Percentiles rank a stretch among this genome's conserved stretches.
Evolutionary conservation across 2,888 invertebrate species (phyloP).

Genomic region (Maniola hyperantus): DNA sequence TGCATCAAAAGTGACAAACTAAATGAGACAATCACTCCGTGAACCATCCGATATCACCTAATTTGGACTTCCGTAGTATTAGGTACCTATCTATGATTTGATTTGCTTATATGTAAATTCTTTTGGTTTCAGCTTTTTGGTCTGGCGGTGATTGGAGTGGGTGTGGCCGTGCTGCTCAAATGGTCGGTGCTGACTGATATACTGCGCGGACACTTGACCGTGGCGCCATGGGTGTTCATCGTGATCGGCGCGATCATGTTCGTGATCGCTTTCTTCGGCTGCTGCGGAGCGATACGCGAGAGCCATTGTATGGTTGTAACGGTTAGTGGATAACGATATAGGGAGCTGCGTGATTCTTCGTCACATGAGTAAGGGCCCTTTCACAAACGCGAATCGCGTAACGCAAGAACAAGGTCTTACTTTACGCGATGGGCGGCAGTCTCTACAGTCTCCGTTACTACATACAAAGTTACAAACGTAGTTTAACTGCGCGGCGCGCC

Average conservation of each 20-base stretch:
- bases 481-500: too few species aligned
- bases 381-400: too few species aligned
- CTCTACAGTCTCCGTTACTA: too few species aligned
- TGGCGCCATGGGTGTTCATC: constrained; percentile 86
- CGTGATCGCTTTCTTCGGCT: constrained; percentile 93
- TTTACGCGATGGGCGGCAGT: too few species aligned
- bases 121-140: constrained; percentile 84
- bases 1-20: too few species aligned
- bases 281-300: constrained; percentile 94
- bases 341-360: neutral
- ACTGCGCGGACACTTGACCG: constrained; percentile 69
- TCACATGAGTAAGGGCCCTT: constrained; percentile 46
- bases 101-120: constrained; percentile 11
- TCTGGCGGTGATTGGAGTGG: constrained; percentile 85
- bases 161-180: constrained; percentile 84
- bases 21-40: too few species aligned
- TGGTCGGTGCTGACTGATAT: constrained; percentile 77
- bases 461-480: too few species aligned
- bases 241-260: constrained; percentile 88
- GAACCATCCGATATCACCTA: too few species aligned
- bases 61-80: too few species aligned
- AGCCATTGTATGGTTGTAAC: constrained; percentile 94
- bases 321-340: constrained; percentile 75
- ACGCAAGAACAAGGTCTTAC: too few species aligned
- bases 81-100: too few species aligned